Conservation (phyloP, 1,140 invertebrate species). For the Cherax quadricarinatus region DNA sequence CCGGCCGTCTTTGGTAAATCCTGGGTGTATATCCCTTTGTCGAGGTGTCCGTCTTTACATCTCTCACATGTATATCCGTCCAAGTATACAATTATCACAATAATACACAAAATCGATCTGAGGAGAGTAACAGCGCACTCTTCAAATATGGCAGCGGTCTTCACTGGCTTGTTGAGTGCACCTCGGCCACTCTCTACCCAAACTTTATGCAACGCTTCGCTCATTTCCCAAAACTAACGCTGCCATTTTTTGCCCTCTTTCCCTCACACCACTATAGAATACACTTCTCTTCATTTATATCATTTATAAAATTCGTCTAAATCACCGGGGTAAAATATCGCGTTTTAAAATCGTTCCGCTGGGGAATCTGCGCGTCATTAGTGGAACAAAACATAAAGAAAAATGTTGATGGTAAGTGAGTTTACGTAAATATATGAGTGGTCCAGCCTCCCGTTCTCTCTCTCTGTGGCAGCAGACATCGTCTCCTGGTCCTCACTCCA, state of each 20-base stretch:
- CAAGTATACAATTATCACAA: constrained; percentile 48
- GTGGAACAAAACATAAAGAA: constrained; percentile 19
- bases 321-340: neutral
- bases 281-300: neutral
- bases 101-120: constrained; percentile 69
- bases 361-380: neutral
- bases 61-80: constrained; percentile 44
- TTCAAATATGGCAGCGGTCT: constrained; percentile 71
- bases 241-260: neutral
- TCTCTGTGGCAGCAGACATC: constrained; percentile 58
- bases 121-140: constrained; percentile 68
- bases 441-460: constrained; percentile 61
- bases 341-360: neutral
- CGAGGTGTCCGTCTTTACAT: constrained; percentile 35
- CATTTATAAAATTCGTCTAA: neutral
- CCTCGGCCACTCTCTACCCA: constrained; percentile 23
- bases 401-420: constrained; percentile 27
- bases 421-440: constrained; percentile 45
- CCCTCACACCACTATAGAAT: neutral
- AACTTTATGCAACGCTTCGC: constrained; percentile 38
- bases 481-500: constrained; percentile 19
- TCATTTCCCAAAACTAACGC: constrained; percentile 42
- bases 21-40: constrained; percentile 45
- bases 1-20: constrained; percentile 20
- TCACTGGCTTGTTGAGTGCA: constrained; percentile 69